Base-by-base conservation (phyloP, 2,113 vertebrate species). In the Hypomesus transpacificus region DNA sequence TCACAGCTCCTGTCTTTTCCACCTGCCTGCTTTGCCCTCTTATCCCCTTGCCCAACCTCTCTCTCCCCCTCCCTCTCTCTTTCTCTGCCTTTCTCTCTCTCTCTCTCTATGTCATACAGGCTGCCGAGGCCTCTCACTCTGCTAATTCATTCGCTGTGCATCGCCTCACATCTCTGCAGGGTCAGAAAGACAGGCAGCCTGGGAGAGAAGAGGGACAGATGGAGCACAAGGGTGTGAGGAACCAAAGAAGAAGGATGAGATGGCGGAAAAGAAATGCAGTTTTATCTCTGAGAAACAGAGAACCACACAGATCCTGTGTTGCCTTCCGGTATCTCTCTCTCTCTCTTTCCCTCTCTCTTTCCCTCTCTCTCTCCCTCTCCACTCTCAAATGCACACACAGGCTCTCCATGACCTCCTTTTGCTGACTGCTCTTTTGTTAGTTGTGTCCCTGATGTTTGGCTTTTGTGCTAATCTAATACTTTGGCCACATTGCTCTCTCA, bases 121-220 rank as follows among this genome's bases (percentile, higher is more conserved):
- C 82, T 81, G 83, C 82, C 80, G 77, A 84, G 86, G 80, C 84
- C 82, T 75, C 71, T 66, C 83, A 77, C 79, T 75, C 20, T 74
- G 70, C 73, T 88, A 87, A 90, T 90, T 88, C 84, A 89, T 89
- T 90, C 68, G 80, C 76, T 16, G 83, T 85, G 87, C 88, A 83
- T 87, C 71, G 74, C 85, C 82, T 86, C 80, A 79, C 79, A 83
- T 86, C 84, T 88, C 87, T 87, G 86, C 78, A 83, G 86, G 87
- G 85, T 87, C 84, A 87, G 83, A 68, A 79, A 79, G 82, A 80
- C 68, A 83, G 75, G 75, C 34, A 80, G 77, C 69, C 18, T 69
- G 82, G 79, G 66, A 74, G 75, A 71, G 54, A 54, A 64, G 57
- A 70, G 28, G 3, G 54, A 22, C 56, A 28, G 26, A 56, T 52